Evolutionary conservation across 2,888 invertebrate species (phyloP).

Genomic region (Copidosoma aretas): DNA sequence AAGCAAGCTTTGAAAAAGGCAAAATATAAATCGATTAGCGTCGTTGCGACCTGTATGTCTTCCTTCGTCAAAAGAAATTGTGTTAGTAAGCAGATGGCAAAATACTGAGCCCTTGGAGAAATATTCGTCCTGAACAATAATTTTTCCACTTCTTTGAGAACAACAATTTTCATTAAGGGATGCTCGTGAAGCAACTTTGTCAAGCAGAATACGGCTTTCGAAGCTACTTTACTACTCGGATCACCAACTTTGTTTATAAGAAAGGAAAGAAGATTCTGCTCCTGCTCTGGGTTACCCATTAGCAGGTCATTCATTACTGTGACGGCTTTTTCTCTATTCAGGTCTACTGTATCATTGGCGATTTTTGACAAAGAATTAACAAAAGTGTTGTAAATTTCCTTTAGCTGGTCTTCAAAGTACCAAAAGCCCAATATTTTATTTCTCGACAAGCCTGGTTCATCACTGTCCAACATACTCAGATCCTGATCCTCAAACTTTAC

Average conservation of each 20-base stretch:
- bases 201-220: constrained; percentile 85
- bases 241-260: constrained; percentile 96
- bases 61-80: constrained; percentile 80
- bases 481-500: constrained; percentile 73
- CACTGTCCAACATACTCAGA: constrained; percentile 68
- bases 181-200: constrained; percentile 83
- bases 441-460: constrained; percentile 64
- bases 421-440: constrained; percentile 76
- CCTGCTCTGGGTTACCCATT: constrained; percentile 82
- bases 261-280: constrained; percentile 79
- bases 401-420: constrained; percentile 90
- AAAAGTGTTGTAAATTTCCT: constrained; percentile 78
- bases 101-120: constrained; percentile 85
- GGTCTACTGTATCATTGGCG: constrained; percentile 80
- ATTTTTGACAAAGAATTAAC: constrained; percentile 75
- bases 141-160: constrained; percentile 87
- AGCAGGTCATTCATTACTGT: constrained; percentile 77
- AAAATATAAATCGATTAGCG: constrained; percentile 90
- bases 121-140: constrained; percentile 89
- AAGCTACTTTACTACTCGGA: constrained; percentile 85
- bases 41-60: constrained; percentile 78
- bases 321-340: constrained; percentile 82
- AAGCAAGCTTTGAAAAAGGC: constrained; percentile 93
- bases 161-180: constrained; percentile 89
- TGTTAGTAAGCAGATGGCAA: constrained; percentile 89